A percentile compares a stretch with the other conserved stretches of the same genome.
phyloP scores from a whole-genome alignment of 2,797 vertebrate species.

The Cottoperca gobio region DNA sequence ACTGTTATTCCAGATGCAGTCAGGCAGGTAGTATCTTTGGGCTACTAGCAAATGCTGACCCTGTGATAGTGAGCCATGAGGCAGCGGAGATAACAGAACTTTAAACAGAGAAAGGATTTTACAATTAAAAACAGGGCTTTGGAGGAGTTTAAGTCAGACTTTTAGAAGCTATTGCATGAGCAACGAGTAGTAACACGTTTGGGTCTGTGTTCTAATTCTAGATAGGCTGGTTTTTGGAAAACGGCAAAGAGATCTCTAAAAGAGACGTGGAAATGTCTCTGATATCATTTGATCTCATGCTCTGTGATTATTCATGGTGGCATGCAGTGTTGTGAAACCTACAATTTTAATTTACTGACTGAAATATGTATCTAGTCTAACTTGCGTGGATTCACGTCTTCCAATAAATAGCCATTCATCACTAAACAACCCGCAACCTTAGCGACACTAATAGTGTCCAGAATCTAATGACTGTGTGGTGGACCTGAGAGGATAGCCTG shows the following conservation, averaged over 20 bases:
- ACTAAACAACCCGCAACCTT: not conserved
- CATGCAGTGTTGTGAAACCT: too few species aligned
- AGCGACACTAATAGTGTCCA: not conserved
- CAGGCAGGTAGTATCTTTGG: not conserved
- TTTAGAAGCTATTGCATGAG: too few species aligned
- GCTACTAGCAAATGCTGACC: not conserved
- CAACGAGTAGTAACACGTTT: too few species aligned
- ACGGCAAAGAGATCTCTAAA: not conserved
- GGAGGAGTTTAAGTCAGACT: not conserved
- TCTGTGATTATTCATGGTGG: too few species aligned
- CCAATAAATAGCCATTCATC: not conserved
- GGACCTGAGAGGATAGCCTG: not conserved
- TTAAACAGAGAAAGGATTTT: not conserved
- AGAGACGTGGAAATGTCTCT: not conserved
- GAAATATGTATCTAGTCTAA: too few species aligned
- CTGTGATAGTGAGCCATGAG: not conserved
- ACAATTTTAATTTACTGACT: too few species aligned
- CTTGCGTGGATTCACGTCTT: not conserved
- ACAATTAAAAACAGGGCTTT: not conserved
- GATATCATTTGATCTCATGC: not conserved
- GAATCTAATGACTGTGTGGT: not conserved
- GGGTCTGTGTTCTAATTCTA: not conserved
- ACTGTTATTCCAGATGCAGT: not conserved
- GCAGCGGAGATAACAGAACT: not conserved
- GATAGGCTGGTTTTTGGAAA: not conserved